Percentiles rank a stretch among this genome's conserved stretches.
These are phyloP conservation scores for Mythimna vitellina DNA, from an alignment of 2,888 invertebrate genomes.

Conservation along the genomic window DNA sequence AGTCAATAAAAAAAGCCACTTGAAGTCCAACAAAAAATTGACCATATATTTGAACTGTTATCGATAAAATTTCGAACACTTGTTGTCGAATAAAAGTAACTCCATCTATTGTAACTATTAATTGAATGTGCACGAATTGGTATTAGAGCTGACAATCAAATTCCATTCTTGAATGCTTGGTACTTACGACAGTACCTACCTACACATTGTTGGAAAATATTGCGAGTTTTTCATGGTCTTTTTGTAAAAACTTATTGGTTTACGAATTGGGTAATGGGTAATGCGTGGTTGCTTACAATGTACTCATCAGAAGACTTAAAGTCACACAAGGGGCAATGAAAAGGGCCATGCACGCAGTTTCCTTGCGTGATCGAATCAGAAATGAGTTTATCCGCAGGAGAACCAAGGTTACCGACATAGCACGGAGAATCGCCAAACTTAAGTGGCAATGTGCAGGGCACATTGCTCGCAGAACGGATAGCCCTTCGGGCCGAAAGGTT, in stretches of 20 bases:
- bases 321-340: too few species aligned
- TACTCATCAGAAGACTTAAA: too few species aligned
- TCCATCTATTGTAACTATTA: slow-evolving; percentile 45
- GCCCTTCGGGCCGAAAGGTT: too few species aligned
- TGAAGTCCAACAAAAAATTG: neutral
- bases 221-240: neutral
- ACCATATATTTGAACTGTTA: neutral
- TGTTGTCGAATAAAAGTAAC: slow-evolving; percentile 31
- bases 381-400: too few species aligned
- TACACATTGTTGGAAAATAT: neutral
- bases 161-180: slow-evolving; percentile 8
- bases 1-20: too few species aligned
- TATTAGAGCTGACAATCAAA: slow-evolving; percentile 34
- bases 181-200: neutral
- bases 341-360: too few species aligned
- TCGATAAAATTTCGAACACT: slow-evolving; percentile 11
- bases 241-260: slow-evolving; percentile 1
- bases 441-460: too few species aligned
- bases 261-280: neutral
- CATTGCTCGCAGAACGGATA: too few species aligned
- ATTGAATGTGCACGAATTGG: slow-evolving; percentile 47
- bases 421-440: too few species aligned
- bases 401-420: too few species aligned
- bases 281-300: too few species aligned
- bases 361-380: too few species aligned